Base-by-base conservation (phyloP, 2,888 invertebrate species). In the Patella caerulea region DNA sequence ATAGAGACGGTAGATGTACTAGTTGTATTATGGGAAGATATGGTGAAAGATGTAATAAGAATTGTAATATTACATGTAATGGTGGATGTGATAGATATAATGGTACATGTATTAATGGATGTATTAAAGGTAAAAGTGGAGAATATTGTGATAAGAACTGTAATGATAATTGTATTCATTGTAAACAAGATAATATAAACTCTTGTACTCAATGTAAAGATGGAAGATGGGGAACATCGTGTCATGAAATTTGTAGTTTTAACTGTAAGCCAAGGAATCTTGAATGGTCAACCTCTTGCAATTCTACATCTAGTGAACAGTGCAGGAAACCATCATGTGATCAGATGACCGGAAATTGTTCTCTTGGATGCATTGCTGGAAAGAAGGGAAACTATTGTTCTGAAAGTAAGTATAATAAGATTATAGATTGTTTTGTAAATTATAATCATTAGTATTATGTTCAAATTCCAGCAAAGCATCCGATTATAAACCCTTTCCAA, bases 61-160 rank as follows among this genome's bases (percentile, higher is more conserved):
- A 59, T 9, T 86, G 86, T 75, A 82, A 76, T 76, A 53, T 29
- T 17, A 79, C 79, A 29, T 86, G 86, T 77, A 77, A 76, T 54
- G 53, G 69, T 7, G 77, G 56, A 12, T 86, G 86, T 83, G 65
- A 83, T 34, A 73, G 77, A 71, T 71, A 74, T 17, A 77, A 78
- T 24, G 86, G 86, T 7, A 56, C 72, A 0, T 86, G 86, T 73
- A 29, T 34, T 12, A 55, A 70, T 52, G 83, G 82, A 12, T 86
- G 86, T 79, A 71, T 78, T 24, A 45, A 65, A 4, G 75, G 78
- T 56, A 81, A 77, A 75, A 83, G 79, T 71, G 85, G 85, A n/a
- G 55, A 54, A 3, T 74, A 78, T 11, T 86, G 86, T 81, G 77
- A 84, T 29, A 19, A 24, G 3, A 24, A 65, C 24, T 65, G 65